Evolutionary conservation across 2,888 invertebrate species (phyloP).

Genomic region (Phanerotoma sp.): DNA sequence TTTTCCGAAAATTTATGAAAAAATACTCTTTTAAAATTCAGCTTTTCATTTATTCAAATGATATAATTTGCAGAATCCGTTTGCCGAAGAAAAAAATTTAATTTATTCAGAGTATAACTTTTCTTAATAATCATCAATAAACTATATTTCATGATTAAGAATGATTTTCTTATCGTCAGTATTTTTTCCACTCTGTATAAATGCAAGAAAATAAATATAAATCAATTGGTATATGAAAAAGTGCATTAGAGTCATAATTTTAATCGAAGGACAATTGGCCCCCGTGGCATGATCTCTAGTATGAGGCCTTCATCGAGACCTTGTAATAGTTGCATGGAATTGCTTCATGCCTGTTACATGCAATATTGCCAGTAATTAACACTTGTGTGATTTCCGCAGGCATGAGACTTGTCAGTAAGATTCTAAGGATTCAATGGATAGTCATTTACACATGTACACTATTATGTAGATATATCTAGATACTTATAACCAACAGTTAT

Average conservation of each 20-base stretch:
- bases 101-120: too few species aligned
- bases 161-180: too few species aligned
- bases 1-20: too few species aligned
- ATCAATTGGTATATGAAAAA: background rate
- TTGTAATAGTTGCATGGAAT: slow-evolving; percentile 44
- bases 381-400: slow-evolving; percentile 5
- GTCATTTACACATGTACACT: background rate
- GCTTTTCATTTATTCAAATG: too few species aligned
- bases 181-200: too few species aligned
- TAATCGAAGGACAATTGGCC: slow-evolving; percentile 9
- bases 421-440: too few species aligned
- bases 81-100: too few species aligned
- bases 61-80: too few species aligned
- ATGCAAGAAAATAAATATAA: background rate
- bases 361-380: slow-evolving; percentile 28
- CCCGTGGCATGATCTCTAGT: slow-evolving; percentile 2
- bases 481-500: background rate
- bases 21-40: too few species aligned
- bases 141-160: too few species aligned
- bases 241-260: slow-evolving; percentile 1
- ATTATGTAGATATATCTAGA: background rate
- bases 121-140: too few species aligned
- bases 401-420: too few species aligned
- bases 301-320: slow-evolving; percentile 32
- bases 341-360: slow-evolving; percentile 27